phyloP scores from a whole-genome alignment of 2,888 invertebrate species.

The Thecocarcelia acutangulata region DNA sequence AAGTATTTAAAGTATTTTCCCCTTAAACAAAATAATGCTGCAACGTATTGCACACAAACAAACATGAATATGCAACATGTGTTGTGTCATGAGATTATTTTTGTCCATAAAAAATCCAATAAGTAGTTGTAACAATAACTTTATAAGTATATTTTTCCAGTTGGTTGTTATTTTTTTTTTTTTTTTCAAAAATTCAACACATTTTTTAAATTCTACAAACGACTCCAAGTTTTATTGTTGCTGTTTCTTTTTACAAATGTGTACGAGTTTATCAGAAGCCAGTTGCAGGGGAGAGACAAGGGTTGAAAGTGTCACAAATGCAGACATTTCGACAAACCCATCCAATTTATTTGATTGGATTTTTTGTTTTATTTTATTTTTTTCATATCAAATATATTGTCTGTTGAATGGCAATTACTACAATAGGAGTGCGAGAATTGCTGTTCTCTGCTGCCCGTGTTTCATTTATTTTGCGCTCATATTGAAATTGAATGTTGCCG shows the following conservation, averaged over 20 bases:
- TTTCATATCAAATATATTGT: conserved; percentile 1
- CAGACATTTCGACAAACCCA: conserved; percentile 61
- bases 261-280: too few species aligned
- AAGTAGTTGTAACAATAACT: conserved; percentile 20
- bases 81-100: conserved; percentile 41
- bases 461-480: conserved; percentile 31
- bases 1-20: conserved; percentile 38
- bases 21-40: conserved; percentile 13
- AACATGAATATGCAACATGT: conserved; percentile 51
- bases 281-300: neutral
- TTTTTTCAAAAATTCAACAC: conserved; percentile 29
- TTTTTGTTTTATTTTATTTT: conserved; percentile 6
- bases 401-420: conserved; percentile 46
- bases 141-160: neutral
- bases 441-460: neutral
- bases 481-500: too few species aligned
- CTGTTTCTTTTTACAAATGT: conserved; percentile 16
- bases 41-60: conserved; percentile 3
- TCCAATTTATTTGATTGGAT: conserved; percentile 63
- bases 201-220: conserved; percentile 55
- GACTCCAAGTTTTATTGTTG: conserved; percentile 21
- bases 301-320: conserved; percentile 40
- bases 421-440: conserved; percentile 12
- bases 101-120: conserved; percentile 42
- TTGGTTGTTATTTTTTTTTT: neutral